These are phyloP conservation scores for Noctua fimbriata DNA, from an alignment of 2,888 invertebrate species.

Conservation along the genomic window DNA sequence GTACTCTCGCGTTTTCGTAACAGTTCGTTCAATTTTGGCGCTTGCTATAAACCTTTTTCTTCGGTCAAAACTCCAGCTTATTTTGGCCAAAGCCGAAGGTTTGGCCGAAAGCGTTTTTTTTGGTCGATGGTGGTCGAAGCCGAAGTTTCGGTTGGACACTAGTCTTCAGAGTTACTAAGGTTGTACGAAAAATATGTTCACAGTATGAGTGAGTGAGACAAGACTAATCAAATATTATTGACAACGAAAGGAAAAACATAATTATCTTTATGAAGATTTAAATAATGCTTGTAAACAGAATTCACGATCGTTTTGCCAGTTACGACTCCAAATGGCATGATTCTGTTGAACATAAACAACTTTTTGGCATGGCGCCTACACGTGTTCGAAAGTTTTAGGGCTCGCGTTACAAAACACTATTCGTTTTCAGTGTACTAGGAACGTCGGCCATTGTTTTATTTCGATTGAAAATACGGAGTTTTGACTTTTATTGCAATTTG, in stretches of 20 bases:
- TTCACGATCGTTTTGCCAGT: slow-evolving; percentile 60
- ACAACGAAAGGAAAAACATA: not conserved
- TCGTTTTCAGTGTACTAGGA: slow-evolving; percentile 72
- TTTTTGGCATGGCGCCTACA: slow-evolving; percentile 79
- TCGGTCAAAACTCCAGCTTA: not conserved
- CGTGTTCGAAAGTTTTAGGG: slow-evolving; percentile 73
- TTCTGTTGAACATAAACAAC: slow-evolving; percentile 72
- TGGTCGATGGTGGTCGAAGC: not conserved
- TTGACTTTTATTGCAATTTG: slow-evolving; percentile 33
- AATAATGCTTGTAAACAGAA: slow-evolving; percentile 59
- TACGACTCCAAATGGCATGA: slow-evolving; percentile 66
- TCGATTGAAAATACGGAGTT: slow-evolving; percentile 54
- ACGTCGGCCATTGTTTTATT: slow-evolving; percentile 71
- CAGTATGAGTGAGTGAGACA: not conserved
- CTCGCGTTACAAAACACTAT: slow-evolving; percentile 77
- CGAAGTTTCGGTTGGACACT: not conserved
- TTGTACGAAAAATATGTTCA: not conserved
- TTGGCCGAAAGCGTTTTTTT: not conserved
- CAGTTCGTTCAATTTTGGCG: not conserved
- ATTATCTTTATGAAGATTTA: not conserved
- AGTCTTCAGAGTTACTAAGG: not conserved
- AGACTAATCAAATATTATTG: not conserved
- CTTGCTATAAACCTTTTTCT: not conserved
- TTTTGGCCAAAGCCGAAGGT: not conserved
- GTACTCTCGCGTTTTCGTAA: not conserved